A percentile compares a stretch with the other conserved stretches of the same genome.
phyloP scores from a whole-genome alignment of 2,888 invertebrate genomes.

The Nomada lathburiana region DNA sequence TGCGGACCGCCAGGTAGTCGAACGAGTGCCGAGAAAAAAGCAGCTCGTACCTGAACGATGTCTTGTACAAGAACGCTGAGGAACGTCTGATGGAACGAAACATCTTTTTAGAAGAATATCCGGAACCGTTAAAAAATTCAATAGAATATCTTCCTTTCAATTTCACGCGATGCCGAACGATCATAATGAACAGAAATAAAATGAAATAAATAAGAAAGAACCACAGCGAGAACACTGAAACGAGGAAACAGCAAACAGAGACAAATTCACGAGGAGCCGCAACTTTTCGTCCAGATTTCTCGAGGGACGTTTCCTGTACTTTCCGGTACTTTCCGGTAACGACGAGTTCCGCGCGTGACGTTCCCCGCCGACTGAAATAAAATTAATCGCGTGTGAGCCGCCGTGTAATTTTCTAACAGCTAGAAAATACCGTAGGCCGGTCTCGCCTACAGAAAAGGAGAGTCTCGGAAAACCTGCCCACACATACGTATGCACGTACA shows the following conservation, averaged over 20 bases:
- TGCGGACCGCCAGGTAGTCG: neutral
- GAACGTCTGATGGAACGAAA: too few species aligned
- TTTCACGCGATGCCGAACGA: neutral
- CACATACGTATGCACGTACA: too few species aligned
- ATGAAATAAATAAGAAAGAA: neutral
- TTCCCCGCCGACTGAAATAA: slow-evolving; percentile 56
- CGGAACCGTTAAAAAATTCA: too few species aligned
- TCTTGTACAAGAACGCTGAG: too few species aligned
- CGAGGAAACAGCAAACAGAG: slow-evolving; percentile 10
- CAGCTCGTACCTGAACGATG: neutral
- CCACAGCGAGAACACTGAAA: neutral
- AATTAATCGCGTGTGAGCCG: slow-evolving; percentile 65
- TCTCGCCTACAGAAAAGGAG: neutral
- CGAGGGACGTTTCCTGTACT: slow-evolving; percentile 51
- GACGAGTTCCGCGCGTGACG: slow-evolving; percentile 49
- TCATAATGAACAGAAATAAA: neutral
- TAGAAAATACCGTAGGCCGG: slow-evolving; percentile 28
- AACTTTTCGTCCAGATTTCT: slow-evolving; percentile 51
- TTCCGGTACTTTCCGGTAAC: slow-evolving; percentile 32
- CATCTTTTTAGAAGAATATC: too few species aligned
- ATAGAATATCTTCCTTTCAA: neutral
- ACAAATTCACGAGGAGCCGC: slow-evolving; percentile 9
- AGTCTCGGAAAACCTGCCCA: neutral
- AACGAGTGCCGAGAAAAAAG: too few species aligned
- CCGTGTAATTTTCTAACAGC: slow-evolving; percentile 42